A percentile compares a stretch with the other conserved stretches of the same genome.
Conservation (phyloP, 2,888 invertebrate genomes). For the Andrena marginata region DNA sequence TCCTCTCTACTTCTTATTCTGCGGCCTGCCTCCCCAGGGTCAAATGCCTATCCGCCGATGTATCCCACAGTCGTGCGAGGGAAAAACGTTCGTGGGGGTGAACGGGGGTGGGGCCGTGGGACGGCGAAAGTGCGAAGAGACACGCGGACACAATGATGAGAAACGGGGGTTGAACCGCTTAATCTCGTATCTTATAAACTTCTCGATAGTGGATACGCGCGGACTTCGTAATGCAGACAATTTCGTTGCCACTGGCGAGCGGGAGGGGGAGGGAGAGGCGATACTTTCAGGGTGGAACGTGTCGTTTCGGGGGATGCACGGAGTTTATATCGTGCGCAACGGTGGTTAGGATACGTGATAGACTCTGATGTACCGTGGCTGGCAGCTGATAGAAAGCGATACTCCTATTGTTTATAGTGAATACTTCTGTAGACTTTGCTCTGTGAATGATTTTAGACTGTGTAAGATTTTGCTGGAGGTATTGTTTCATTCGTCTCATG, state of each 20-base stretch:
- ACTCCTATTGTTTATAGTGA: background rate
- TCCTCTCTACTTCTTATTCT: conserved; percentile 52
- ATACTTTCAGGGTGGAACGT: conserved; percentile 1
- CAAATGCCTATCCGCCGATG: conserved; percentile 9
- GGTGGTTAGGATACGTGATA: conserved; percentile 45
- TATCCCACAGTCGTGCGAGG: conserved; percentile 13
- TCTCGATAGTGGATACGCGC: conserved; percentile 16
- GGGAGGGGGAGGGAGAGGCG: background rate
- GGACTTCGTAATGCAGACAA: conserved; percentile 40
- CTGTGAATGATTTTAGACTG: no score
- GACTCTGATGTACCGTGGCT: conserved; percentile 28
- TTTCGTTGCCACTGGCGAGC: conserved; percentile 4
- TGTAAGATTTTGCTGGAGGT: no score
- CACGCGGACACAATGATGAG: conserved; percentile 45
- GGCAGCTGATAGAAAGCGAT: conserved; percentile 29
- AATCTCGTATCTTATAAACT: conserved; percentile 55
- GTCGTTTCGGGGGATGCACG: conserved; percentile 18
- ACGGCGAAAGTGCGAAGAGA: background rate
- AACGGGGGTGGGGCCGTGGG: no score
- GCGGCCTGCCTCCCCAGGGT: conserved; percentile 40
- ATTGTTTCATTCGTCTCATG: no score
- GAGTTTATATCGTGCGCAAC: conserved; percentile 28
- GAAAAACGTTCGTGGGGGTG: background rate
- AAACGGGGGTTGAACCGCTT: conserved; percentile 23
- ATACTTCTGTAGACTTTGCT: no score